These are phyloP conservation scores for Bombus confusus DNA, from an alignment of 1,140 invertebrate genomes.

Conservation along the genomic window DNA sequence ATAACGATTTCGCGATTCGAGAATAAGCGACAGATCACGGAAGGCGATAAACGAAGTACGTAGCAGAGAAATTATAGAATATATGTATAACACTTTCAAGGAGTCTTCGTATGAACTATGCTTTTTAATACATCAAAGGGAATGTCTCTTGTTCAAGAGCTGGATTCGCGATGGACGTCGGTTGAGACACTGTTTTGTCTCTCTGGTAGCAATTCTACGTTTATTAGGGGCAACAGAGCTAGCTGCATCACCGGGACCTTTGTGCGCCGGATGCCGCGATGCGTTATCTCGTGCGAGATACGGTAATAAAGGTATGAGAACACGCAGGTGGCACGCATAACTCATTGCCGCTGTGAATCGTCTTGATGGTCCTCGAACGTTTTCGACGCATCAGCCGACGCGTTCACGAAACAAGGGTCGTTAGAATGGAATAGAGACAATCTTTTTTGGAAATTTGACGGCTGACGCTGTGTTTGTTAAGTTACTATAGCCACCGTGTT, in stretches of 20 bases:
- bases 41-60: no score
- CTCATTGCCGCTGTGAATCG: conserved; percentile 69
- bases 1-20: no score
- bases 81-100: no score
- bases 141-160: neutral
- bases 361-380: conserved; percentile 50
- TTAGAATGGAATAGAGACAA: neutral
- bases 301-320: conserved; percentile 80
- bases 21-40: no score
- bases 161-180: neutral
- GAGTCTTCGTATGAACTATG: no score
- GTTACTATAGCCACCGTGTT: neutral
- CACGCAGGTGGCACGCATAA: conserved; percentile 79
- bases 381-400: conserved; percentile 53
- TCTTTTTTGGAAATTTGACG: neutral
- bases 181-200: conserved; percentile 8
- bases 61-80: no score
- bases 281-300: conserved; percentile 70
- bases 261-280: conserved; percentile 42
- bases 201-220: conserved; percentile 5
- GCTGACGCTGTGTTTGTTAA: neutral
- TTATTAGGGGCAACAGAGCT: conserved; percentile 22
- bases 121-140: neutral
- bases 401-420: conserved; percentile 22
- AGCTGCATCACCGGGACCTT: conserved; percentile 24